A percentile compares a stretch with the other conserved stretches of the same genome.
Evolutionary conservation across 1,140 invertebrate genomes (phyloP).

Genomic region (Yoshiicerus persimilis): DNA sequence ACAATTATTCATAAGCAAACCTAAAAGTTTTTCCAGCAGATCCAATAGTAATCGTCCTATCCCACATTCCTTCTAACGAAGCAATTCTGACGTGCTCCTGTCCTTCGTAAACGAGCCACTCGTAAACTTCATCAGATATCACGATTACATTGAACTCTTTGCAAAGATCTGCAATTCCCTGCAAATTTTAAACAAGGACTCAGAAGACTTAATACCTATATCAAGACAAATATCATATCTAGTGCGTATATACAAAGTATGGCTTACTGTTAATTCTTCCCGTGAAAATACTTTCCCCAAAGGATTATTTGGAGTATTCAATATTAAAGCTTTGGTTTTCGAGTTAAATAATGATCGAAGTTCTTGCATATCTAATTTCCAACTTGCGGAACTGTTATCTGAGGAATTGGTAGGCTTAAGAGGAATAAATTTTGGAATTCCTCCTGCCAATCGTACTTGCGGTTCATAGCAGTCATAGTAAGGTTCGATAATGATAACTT

Average conservation of each 20-base stretch:
- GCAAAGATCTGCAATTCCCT: constrained; percentile 78
- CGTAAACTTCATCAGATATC: constrained; percentile 81
- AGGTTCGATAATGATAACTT: constrained; percentile 92
- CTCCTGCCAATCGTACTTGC: constrained; percentile 80
- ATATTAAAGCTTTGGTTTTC: constrained; percentile 92
- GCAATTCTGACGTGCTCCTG: constrained; percentile 84
- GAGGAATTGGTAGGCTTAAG: constrained; percentile 70
- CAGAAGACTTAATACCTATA: not conserved
- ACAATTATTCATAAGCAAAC: not conserved
- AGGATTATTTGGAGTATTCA: constrained; percentile 97
- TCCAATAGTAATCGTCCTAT: constrained; percentile 83
- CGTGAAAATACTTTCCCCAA: constrained; percentile 83
- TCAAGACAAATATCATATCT: not conserved
- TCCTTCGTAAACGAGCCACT: constrained; percentile 91
- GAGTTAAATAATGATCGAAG: constrained; percentile 78
- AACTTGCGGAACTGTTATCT: constrained; percentile 73
- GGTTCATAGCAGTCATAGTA: constrained; percentile 98
- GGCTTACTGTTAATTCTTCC: constrained; percentile 62
- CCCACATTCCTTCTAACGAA: constrained; percentile 79
- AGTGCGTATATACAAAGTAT: not conserved
- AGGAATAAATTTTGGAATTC: constrained; percentile 82
- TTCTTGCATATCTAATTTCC: constrained; percentile 82
- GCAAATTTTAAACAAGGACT: not conserved
- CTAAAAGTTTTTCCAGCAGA: constrained; percentile 41
- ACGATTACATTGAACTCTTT: constrained; percentile 91